These are phyloP conservation scores for Drosophila cognata DNA, from an alignment of 2,888 invertebrate genomes.

Conservation along the genomic window DNA sequence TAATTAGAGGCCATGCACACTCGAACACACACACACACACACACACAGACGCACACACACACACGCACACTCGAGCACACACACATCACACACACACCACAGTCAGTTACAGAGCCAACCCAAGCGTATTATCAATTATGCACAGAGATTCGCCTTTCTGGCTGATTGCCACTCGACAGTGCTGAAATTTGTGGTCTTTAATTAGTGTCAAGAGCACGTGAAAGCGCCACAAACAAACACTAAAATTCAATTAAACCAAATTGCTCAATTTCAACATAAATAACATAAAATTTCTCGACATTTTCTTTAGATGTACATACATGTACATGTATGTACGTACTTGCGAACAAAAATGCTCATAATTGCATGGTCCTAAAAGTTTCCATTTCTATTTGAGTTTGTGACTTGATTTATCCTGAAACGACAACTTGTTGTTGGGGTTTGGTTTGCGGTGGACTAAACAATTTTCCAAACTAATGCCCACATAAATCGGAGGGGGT, in stretches of 20 bases:
- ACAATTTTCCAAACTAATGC: constrained; percentile 78
- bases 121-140: constrained; percentile 69
- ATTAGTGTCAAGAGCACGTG: constrained; percentile 56
- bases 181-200: constrained; percentile 40
- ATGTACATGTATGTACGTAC: background rate
- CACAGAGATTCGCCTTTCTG: constrained; percentile 31
- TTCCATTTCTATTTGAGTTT: constrained; percentile 69
- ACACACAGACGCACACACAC: background rate
- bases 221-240: constrained; percentile 18
- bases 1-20: constrained; percentile 56
- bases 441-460: constrained; percentile 69
- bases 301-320: constrained; percentile 11
- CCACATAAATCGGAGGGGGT: background rate
- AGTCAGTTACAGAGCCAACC: constrained; percentile 7
- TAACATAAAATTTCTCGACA: constrained; percentile 27
- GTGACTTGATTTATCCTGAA: constrained; percentile 39
- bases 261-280: constrained; percentile 50
- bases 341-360: constrained; percentile 42
- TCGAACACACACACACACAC: background rate
- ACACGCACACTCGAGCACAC: background rate
- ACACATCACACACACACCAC: background rate
- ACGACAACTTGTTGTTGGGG: constrained; percentile 72
- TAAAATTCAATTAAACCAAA: constrained; percentile 51
- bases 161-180: constrained; percentile 53
- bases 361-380: constrained; percentile 67